Evolutionary conservation across 1,140 invertebrate genomes (phyloP).

Genomic region (Plectrocnemia conspersa): DNA sequence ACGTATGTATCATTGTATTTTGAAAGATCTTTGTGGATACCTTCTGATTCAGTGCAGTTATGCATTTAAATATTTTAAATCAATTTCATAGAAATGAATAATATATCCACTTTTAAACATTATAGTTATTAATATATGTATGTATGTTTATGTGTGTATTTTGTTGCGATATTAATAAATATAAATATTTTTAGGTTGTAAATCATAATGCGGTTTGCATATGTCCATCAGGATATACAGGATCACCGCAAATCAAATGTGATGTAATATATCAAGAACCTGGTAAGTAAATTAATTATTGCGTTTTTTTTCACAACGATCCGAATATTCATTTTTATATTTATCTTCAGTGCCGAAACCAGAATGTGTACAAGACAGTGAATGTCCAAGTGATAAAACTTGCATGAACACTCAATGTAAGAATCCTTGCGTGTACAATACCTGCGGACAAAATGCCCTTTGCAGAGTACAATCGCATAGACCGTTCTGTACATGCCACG

Average conservation of each 20-base stretch:
- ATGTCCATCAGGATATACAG: conserved; percentile 72
- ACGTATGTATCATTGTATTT: too few relatives aligned
- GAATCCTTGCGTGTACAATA: conserved; percentile 68
- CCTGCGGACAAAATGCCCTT: conserved; percentile 75
- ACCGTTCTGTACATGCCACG: conserved; percentile 77
- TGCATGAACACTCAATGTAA: conserved; percentile 74
- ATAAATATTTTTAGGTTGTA: conserved; percentile 48
- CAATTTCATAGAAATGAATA: too few relatives aligned
- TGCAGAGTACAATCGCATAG: conserved; percentile 77
- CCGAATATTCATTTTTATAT: conserved; percentile 26
- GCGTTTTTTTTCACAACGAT: conserved; percentile 1
- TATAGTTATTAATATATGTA: not conserved
- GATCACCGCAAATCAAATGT: conserved; percentile 57
- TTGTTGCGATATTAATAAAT: not conserved
- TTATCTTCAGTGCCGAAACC: conserved; percentile 54
- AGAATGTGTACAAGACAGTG: conserved; percentile 71
- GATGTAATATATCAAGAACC: conserved; percentile 25
- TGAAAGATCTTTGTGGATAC: too few relatives aligned
- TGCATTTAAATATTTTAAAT: too few relatives aligned
- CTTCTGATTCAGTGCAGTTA: too few relatives aligned
- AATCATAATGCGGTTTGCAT: conserved; percentile 56
- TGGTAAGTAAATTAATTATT: conserved; percentile 33
- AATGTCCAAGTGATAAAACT: conserved; percentile 80
- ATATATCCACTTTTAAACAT: not conserved
- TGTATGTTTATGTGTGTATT: not conserved